Evolutionary conservation across 1,140 invertebrate species (phyloP).

Genomic region (Bombus terrestris): DNA sequence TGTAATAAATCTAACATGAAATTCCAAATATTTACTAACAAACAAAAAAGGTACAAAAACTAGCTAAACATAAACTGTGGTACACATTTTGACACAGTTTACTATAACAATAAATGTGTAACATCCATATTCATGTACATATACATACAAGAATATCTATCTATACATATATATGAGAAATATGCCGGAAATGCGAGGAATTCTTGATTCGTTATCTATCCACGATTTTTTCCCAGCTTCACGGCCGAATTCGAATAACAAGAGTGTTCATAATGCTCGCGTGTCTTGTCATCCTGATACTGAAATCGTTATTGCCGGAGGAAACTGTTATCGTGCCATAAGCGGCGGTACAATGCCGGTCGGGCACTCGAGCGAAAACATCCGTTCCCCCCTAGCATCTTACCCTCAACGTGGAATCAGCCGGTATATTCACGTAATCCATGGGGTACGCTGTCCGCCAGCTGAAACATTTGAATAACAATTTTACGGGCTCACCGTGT

Average conservation of each 20-base stretch:
- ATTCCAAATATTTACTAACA: not conserved
- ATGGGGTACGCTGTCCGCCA: not conserved
- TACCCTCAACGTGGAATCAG: not conserved
- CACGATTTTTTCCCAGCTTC: constrained; percentile 4
- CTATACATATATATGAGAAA: too few relatives aligned
- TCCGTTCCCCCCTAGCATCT: constrained; percentile 4
- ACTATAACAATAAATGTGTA: not conserved
- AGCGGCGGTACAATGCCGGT: constrained; percentile 47
- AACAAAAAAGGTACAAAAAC: not conserved
- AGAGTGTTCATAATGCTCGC: constrained; percentile 20
- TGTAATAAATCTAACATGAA: not conserved
- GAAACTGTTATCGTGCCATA: constrained; percentile 55
- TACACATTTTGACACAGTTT: not conserved
- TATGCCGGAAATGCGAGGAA: not conserved
- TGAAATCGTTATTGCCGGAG: constrained; percentile 35
- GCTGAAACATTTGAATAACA: constrained; percentile 26
- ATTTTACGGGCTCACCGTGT: constrained; percentile 16
- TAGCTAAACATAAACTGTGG: not conserved
- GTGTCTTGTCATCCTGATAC: constrained; percentile 31
- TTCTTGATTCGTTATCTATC: not conserved
- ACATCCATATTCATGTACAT: not conserved
- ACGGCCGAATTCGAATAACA: not conserved
- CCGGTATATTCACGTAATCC: constrained; percentile 4
- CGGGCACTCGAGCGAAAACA: constrained; percentile 19
- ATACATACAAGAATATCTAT: not conserved